phyloP scores from a whole-genome alignment of 2,888 invertebrate species.

The Sussaba pulchella region DNA sequence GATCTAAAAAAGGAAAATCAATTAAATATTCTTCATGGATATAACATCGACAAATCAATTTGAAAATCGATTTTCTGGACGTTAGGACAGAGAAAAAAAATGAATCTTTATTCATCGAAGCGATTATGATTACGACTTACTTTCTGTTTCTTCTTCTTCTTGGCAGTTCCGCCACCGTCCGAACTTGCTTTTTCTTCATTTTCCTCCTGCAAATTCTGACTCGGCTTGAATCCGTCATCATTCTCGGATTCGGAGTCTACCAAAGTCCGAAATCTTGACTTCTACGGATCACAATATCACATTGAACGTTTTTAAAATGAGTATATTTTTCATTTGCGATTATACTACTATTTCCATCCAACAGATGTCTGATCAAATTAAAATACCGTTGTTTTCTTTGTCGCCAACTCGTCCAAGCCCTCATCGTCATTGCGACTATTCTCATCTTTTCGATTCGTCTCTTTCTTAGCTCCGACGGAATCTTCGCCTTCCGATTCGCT shows the following conservation, averaged over 20 bases:
- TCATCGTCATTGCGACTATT: background rate
- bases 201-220: background rate
- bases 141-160: slow-evolving; percentile 11
- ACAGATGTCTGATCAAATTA: too few species aligned
- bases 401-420: background rate
- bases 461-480: slow-evolving; percentile 20
- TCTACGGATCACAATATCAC: background rate
- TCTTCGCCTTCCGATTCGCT: slow-evolving; percentile 60
- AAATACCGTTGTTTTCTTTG: slow-evolving; percentile 24
- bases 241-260: slow-evolving; percentile 9
- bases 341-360: too few species aligned
- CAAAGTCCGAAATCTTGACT: slow-evolving; percentile 8
- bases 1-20: slow-evolving; percentile 5
- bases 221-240: background rate
- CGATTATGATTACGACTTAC: too few species aligned
- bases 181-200: background rate
- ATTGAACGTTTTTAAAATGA: background rate
- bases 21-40: too few species aligned
- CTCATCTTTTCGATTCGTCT: background rate
- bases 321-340: too few species aligned
- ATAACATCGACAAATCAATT: too few species aligned
- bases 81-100: too few species aligned
- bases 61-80: too few species aligned
- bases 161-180: background rate
- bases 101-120: too few species aligned